Base-by-base conservation (phyloP, 2,888 invertebrate genomes). In the Chaetoderma sp. region DNA sequence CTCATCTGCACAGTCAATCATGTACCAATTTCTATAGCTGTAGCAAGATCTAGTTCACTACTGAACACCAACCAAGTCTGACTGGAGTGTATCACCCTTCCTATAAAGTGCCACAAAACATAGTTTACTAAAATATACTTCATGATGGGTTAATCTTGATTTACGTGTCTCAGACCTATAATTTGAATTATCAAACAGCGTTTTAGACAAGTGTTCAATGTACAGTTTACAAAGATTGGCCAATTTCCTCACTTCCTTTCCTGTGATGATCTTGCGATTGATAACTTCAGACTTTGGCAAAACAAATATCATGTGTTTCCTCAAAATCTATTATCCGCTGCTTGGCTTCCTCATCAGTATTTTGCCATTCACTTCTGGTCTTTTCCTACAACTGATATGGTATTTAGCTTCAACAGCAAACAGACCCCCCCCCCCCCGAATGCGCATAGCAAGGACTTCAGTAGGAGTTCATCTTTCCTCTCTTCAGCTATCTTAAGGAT, bases 221-320 rank as follows among this genome's bases (percentile, higher is more conserved):
- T 61, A 61, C 55, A 61, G 5, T 13, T 61, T 42, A 5, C 42
- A 23, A 30, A 61, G 55, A 4, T 61, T 21, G 55, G 36, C 30
- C 39, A 55, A 13, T n/a, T 36, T 36, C 39, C 10, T 33, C 10
- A 55, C 56, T 21, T 55, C 8, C 25, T 50, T 50, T 18, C 52
- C 8, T n/a, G n/a, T 6, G 6, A 50, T 6, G 5, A 27, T 23
- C n/a, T 50, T 50, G n/a, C 18, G 5, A 33, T 33, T 36, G 10
- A 55, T 55, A 4, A 55, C n/a, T n/a, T 55, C 56, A 55, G 6
- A 55, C 5, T 28, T 33, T 55, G 4, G 4, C 30, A 28, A 33
- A 33, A 33, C 56, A 55, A 8, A n/a, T 55, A 21, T 55, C 33
- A 55, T 21, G 56, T 23, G 36, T 10, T 13, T 4, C 4, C 10